A percentile compares a stretch with the other conserved stretches of the same genome.
phyloP scores from a whole-genome alignment of 1,140 invertebrate species.

The Musca domestica region DNA sequence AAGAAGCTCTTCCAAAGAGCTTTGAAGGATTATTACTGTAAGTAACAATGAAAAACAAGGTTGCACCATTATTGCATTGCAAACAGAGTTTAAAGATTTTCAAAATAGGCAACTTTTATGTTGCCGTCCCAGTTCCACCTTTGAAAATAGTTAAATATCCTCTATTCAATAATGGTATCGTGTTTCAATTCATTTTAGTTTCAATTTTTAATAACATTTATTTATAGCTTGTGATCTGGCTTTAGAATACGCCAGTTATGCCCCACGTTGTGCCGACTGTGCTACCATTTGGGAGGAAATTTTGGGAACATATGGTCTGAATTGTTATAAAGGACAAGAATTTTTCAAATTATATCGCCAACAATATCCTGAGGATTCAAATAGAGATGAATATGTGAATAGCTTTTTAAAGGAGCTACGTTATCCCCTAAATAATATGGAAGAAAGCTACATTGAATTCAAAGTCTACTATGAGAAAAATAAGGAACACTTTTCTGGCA shows the following conservation, averaged over 20 bases:
- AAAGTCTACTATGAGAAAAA: conserved; percentile 39
- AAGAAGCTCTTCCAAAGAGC: conserved; percentile 28
- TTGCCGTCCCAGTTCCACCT: too few species aligned
- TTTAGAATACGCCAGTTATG: conserved; percentile 25
- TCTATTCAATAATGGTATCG: too few species aligned
- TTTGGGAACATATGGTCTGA: conserved; percentile 28
- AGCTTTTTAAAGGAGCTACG: conserved; percentile 41
- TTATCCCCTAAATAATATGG: conserved; percentile 51
- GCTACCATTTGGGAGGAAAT: conserved; percentile 30
- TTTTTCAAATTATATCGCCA: conserved; percentile 29
- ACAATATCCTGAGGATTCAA: conserved; percentile 9
- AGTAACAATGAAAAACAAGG: neutral
- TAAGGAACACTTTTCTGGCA: conserved; percentile 2
- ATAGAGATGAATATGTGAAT: conserved; percentile 36
- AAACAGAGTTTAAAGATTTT: conserved; percentile 11
- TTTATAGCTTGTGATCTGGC: conserved; percentile 27
- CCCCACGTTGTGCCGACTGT: conserved; percentile 10
- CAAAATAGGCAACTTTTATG: too few species aligned
- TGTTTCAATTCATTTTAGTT: too few species aligned
- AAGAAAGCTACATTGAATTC: conserved; percentile 53
- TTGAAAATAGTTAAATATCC: too few species aligned
- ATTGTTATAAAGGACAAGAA: conserved; percentile 27
- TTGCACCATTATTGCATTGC: neutral
- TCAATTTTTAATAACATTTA: conserved; percentile 5
- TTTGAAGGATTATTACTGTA: conserved; percentile 33